These are phyloP conservation scores for Acanthaster planci DNA, from an alignment of 35 echinoderm and acorn worm species.

Conservation along the genomic window DNA sequence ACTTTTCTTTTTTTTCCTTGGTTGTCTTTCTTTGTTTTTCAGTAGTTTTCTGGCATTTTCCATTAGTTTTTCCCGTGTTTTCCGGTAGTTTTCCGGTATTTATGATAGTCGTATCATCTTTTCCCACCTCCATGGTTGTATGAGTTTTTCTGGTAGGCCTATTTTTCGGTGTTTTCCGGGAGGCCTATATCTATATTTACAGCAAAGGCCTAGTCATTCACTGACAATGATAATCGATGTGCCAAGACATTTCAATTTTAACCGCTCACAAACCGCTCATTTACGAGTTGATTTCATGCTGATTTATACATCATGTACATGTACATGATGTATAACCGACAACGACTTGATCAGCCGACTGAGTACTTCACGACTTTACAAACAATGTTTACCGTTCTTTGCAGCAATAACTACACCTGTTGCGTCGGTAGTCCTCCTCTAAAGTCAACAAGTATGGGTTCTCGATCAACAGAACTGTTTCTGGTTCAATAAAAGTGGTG, in stretches of 20 bases:
- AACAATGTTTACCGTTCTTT: not conserved
- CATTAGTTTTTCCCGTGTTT: not conserved
- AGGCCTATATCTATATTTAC: too few relatives aligned
- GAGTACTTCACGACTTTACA: too few relatives aligned
- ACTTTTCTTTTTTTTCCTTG: not conserved
- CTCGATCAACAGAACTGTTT: not conserved
- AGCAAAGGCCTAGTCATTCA: too few relatives aligned
- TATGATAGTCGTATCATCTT: too few relatives aligned
- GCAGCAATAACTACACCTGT: not conserved
- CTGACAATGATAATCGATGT: too few relatives aligned
- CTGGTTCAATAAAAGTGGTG: constrained; percentile 6
- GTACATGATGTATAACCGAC: too few relatives aligned
- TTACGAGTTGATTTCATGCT: too few relatives aligned
- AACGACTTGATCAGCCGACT: too few relatives aligned
- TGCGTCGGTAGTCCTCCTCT: not conserved
- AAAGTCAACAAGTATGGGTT: not conserved
- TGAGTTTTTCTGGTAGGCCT: not conserved
- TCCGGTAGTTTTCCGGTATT: too few relatives aligned
- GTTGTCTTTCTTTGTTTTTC: not conserved
- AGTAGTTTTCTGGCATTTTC: not conserved
- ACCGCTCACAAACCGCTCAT: too few relatives aligned
- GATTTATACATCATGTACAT: too few relatives aligned
- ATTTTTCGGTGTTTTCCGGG: not conserved
- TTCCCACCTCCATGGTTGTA: not conserved
- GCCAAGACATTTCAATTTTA: too few relatives aligned